Conservation (phyloP, 2,113 vertebrate species). For the Triplophysa rosa region DNA sequence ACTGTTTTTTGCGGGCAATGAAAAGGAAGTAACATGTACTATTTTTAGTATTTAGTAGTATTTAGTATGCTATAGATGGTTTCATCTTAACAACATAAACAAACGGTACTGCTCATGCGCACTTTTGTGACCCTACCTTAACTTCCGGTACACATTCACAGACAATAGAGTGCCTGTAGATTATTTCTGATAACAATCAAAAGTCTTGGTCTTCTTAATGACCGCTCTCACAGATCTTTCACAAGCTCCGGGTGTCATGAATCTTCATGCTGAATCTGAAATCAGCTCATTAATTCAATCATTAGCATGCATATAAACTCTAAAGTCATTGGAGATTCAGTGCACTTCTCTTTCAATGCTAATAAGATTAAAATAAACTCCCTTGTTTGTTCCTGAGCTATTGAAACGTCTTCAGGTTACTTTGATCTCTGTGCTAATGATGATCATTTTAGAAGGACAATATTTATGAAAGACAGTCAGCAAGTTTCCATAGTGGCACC, state of each 20-base stretch:
- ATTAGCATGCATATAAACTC: neutral
- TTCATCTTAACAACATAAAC: no score
- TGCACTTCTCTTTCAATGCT: constrained; percentile 6
- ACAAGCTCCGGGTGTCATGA: no score
- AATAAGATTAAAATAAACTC: constrained; percentile 11
- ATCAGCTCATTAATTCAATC: constrained; percentile 24
- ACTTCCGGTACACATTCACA: no score
- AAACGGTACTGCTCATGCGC: no score
- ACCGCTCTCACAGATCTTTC: neutral
- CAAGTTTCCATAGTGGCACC: neutral
- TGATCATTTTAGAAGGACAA: neutral
- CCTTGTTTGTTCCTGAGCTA: constrained; percentile 15
- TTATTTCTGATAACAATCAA: no score
- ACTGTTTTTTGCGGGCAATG: no score
- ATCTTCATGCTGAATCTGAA: constrained; percentile 4
- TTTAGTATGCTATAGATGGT: no score
- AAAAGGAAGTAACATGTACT: no score
- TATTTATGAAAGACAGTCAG: neutral
- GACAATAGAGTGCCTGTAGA: no score
- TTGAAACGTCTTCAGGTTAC: neutral
- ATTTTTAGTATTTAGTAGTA: no score
- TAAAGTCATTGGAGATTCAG: neutral
- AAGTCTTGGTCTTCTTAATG: neutral
- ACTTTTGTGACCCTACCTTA: no score
- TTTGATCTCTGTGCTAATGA: constrained; percentile 11